phyloP scores from a whole-genome alignment of 2,113 vertebrate genomes.

The Grantiella picta region DNA sequence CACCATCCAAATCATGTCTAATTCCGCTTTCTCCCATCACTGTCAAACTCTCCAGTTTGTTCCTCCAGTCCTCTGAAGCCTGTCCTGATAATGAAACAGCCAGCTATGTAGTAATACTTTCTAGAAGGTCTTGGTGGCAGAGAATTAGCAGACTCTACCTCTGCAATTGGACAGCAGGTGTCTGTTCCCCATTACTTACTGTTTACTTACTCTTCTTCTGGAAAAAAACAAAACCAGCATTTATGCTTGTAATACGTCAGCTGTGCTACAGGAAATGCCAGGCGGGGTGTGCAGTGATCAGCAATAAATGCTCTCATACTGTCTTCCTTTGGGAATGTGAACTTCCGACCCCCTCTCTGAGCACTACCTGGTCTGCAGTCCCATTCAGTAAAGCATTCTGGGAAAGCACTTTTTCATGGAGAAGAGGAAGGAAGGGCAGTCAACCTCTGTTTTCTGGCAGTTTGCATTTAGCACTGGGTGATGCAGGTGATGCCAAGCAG shows the following conservation, averaged over 20 bases:
- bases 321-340: neutral
- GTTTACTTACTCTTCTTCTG: neutral
- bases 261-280: neutral
- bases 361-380: neutral
- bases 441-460: neutral
- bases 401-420: neutral
- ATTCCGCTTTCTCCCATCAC: neutral
- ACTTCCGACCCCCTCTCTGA: neutral
- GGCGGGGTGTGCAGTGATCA: neutral
- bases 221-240: neutral
- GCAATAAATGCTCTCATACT: neutral
- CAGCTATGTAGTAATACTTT: neutral
- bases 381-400: neutral
- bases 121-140: neutral
- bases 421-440: neutral
- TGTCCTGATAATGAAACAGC: neutral
- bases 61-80: neutral
- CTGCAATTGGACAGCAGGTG: neutral
- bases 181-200: neutral
- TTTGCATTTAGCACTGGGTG: neutral
- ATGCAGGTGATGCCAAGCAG: neutral
- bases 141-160: neutral
- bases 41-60: neutral
- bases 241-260: rapidly evolving
- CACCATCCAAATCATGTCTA: neutral